phyloP scores from a whole-genome alignment of 2,113 vertebrate species.

The Pituophis catenifer region DNA sequence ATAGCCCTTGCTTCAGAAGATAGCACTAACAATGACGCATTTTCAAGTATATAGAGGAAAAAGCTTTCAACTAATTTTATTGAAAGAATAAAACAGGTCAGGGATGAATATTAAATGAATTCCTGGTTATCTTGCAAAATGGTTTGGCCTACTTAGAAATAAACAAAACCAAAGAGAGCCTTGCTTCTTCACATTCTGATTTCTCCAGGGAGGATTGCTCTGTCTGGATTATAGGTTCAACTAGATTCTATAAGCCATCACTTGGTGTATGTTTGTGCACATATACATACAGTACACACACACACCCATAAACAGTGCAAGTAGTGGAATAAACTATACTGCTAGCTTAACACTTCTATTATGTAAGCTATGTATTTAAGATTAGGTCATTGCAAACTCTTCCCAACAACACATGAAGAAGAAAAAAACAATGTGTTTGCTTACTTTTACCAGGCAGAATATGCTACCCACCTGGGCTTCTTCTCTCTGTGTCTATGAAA shows the following conservation, averaged over 20 bases:
- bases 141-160: constrained; percentile 74
- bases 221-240: constrained; percentile 46
- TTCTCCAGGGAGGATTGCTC: constrained; percentile 63
- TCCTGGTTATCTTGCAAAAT: constrained; percentile 70
- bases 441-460: neutral
- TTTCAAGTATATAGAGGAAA: constrained; percentile 64
- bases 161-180: constrained; percentile 68
- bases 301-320: neutral
- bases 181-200: constrained; percentile 65
- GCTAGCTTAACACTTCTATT: neutral
- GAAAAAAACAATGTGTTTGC: neutral
- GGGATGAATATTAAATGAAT: constrained; percentile 73
- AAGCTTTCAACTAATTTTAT: constrained; percentile 72
- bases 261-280: neutral
- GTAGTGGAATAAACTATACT: constrained; percentile 21
- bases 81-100: constrained; percentile 74
- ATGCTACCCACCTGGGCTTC: neutral
- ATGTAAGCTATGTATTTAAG: neutral
- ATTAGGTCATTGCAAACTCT: neutral
- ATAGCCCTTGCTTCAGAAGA: constrained; percentile 61
- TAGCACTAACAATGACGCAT: constrained; percentile 39
- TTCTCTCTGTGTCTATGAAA: neutral
- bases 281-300: neutral
- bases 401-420: neutral
- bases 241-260: constrained; percentile 56